Evolutionary conservation across 2,113 vertebrate species (phyloP), one percentile per base, ranked within the genome.

Genomic region (Alligator mississippiensis): DNA sequence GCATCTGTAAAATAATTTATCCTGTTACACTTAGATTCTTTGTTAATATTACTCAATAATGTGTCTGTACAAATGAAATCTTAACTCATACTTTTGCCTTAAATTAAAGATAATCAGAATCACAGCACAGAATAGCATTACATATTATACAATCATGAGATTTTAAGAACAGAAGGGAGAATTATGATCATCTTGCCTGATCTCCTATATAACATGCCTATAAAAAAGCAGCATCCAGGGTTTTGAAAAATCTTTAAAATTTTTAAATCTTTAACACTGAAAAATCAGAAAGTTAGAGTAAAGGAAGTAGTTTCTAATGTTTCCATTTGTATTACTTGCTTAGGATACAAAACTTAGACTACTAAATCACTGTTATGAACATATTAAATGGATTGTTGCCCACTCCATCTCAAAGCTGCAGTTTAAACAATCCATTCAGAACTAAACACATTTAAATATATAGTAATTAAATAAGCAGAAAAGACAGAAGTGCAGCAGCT

Each of bases 1-100:
- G 98, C 98, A 98, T n/a, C 98, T 98, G 97, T 25, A 93, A 97
- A 95, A 94, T 87, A 80, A 96, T 87, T 55, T 9, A 81, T 55
- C 87, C 70, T 3, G 64, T 90, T 91, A 81, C 21, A 38, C 25
- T 81, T 30, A 14, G 60, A 77, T 11, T 27, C 47, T 59, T 63
- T 38, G 9, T 22, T 30, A 70, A 59, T 84, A 62, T 28, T 38
- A 34, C 62, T 88, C 38, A 92, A 80, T 24, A 78, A 38, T 54
- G 54, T 3, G 7, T 77, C 11, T 6, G 11, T 11, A 27, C 64
- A 89, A 58, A 59, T 11, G 10, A 75, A 66, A 28, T 27, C 38
- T 83, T 55, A 0, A 1, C 10, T 6, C 25, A 79, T 16, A 27
- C 17, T 18, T 38, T 12, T 9, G 18, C 54, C 85, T 77, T 47